Percentiles rank a stretch among this genome's conserved stretches.
Conservation (phyloP, 2,113 vertebrate species). For the Panthera tigris region DNA sequence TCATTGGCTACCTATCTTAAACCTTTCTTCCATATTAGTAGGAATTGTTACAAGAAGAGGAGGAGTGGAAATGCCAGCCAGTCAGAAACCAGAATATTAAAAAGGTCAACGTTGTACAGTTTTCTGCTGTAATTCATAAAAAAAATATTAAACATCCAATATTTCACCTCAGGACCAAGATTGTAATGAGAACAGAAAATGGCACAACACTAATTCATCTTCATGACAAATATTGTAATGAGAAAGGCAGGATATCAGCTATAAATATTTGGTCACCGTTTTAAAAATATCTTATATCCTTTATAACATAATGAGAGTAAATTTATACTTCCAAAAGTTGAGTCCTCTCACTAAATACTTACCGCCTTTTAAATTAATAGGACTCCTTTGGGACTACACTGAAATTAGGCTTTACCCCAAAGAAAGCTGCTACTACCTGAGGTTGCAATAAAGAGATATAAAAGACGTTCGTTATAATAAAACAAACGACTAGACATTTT, state of each 20-base stretch:
- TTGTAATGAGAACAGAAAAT: constrained; percentile 88
- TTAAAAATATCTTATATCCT: constrained; percentile 67
- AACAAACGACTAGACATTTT: constrained; percentile 39
- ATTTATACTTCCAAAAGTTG: constrained; percentile 51
- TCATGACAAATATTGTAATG: constrained; percentile 86
- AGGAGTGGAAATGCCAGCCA: constrained; percentile 86
- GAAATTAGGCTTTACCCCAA: constrained; percentile 33
- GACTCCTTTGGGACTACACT: background rate
- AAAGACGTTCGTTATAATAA: constrained; percentile 37
- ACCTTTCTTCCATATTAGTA: constrained; percentile 70
- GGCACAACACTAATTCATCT: constrained; percentile 87
- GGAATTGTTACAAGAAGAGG: constrained; percentile 69
- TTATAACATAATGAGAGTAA: constrained; percentile 76
- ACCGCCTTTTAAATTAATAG: constrained; percentile 56
- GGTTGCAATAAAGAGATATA: constrained; percentile 52
- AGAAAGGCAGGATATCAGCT: constrained; percentile 81
- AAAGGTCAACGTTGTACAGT: constrained; percentile 87
- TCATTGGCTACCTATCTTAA: constrained; percentile 80
- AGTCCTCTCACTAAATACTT: constrained; percentile 49
- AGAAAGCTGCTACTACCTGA: background rate
- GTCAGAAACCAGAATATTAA: constrained; percentile 87
- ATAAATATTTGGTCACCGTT: constrained; percentile 80
- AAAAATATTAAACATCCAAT: constrained; percentile 86
- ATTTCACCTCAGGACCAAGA: constrained; percentile 87
- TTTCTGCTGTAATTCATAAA: constrained; percentile 86